A percentile compares a stretch with the other conserved stretches of the same genome.
Conservation (phyloP, 2,113 vertebrate species). For the Percina caprodes region DNA sequence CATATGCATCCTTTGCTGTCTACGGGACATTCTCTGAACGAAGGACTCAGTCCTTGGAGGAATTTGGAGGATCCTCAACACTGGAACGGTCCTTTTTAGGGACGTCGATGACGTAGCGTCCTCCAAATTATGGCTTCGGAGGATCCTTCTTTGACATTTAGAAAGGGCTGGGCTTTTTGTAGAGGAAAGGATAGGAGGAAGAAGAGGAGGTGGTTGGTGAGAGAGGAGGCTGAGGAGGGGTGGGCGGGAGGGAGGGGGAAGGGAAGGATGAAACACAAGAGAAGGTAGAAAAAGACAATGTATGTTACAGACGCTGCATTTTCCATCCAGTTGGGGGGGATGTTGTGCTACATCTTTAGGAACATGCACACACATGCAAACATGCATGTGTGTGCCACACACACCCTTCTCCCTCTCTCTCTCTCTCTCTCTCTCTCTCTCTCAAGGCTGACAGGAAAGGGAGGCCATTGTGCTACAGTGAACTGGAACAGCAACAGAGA, state of each 20-base stretch:
- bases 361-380: neutral
- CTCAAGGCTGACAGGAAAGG: conserved; percentile 1
- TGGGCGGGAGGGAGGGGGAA: too few relatives aligned
- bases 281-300: neutral
- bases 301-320: neutral
- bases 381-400: neutral
- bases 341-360: conserved; percentile 35
- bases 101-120: too few relatives aligned
- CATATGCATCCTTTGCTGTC: too few relatives aligned
- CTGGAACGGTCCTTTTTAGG: too few relatives aligned
- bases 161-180: neutral
- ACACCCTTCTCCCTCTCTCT: neutral
- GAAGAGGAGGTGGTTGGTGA: neutral
- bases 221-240: neutral
- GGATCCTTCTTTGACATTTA: too few relatives aligned
- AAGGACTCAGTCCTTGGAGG: too few relatives aligned
- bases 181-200: neutral
- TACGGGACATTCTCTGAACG: too few relatives aligned
- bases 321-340: conserved; percentile 53
- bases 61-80: too few relatives aligned
- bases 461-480: neutral
- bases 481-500: conserved; percentile 1
- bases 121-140: too few relatives aligned
- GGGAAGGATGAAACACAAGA: neutral
- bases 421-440: neutral